Evolutionary conservation across 2,888 invertebrate genomes (phyloP).

Genomic region (Alloscopus bannaensis): DNA sequence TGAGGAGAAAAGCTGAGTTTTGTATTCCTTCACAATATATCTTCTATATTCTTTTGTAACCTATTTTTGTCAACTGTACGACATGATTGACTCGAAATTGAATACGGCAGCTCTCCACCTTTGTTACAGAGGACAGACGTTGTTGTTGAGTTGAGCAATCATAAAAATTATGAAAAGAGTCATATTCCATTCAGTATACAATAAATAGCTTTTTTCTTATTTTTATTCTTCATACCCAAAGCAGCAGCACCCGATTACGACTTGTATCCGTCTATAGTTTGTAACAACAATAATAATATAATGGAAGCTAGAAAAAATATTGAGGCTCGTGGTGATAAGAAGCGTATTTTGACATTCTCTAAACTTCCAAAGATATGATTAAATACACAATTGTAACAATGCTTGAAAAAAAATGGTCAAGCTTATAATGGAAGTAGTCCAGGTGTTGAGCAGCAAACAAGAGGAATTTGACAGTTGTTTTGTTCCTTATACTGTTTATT

Average conservation of each 20-base stretch:
- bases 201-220: neutral
- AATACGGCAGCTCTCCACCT: slow-evolving; percentile 3
- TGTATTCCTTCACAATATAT: no score
- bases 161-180: slow-evolving; percentile 28
- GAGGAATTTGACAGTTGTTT: slow-evolving; percentile 42
- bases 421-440: slow-evolving; percentile 1
- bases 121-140: slow-evolving; percentile 25
- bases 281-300: neutral
- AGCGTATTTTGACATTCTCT: no score
- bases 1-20: no score
- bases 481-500: slow-evolving; percentile 34
- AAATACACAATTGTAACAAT: no score
- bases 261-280: neutral
- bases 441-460: slow-evolving; percentile 48
- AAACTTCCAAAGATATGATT: no score
- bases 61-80: slow-evolving; percentile 33
- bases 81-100: slow-evolving; percentile 41
- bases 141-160: slow-evolving; percentile 23
- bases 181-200: no score
- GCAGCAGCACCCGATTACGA: slow-evolving; percentile 5
- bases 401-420: no score
- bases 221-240: neutral
- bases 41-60: no score
- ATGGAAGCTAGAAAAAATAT: neutral
- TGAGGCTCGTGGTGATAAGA: neutral